Evolutionary conservation across 2,113 vertebrate genomes (phyloP).

Genomic region (Vidua chalybeata): DNA sequence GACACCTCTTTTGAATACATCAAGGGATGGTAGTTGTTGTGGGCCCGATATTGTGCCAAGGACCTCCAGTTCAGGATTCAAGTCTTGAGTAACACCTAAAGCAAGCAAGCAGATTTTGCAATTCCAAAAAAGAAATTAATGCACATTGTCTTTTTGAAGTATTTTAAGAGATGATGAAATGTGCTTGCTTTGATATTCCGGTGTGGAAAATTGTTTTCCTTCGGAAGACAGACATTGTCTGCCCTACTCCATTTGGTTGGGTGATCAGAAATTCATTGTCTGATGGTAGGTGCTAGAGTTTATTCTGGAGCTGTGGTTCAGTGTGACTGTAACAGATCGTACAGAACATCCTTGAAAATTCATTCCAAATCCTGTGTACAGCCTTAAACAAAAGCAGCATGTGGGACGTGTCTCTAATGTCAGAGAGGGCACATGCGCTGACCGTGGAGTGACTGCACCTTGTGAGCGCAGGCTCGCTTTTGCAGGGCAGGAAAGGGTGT

Average conservation of each 20-base stretch:
- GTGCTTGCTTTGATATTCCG: neutral
- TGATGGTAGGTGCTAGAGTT: neutral
- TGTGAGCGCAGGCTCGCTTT: neutral
- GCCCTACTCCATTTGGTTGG: neutral
- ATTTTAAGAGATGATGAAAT: neutral
- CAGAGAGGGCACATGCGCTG: rapidly evolving
- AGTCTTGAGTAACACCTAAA: neutral
- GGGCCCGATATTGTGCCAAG: neutral
- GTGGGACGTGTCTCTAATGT: no score
- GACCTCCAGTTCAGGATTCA: neutral
- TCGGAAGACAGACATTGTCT: neutral
- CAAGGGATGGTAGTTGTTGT: neutral
- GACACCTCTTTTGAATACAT: neutral
- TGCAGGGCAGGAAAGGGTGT: neutral
- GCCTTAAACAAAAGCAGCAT: neutral
- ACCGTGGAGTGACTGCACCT: neutral
- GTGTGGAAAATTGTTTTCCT: neutral
- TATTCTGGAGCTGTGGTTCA: neutral
- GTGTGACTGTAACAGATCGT: neutral
- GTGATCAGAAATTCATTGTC: neutral
- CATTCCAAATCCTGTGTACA: neutral
- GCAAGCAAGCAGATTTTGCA: neutral
- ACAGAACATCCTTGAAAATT: neutral
- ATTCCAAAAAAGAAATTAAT: neutral
- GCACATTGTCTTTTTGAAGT: neutral